Evolutionary conservation across 1,140 invertebrate genomes (phyloP), one percentile per base, ranked within the genome.

Genomic region (Nebria ingens): DNA sequence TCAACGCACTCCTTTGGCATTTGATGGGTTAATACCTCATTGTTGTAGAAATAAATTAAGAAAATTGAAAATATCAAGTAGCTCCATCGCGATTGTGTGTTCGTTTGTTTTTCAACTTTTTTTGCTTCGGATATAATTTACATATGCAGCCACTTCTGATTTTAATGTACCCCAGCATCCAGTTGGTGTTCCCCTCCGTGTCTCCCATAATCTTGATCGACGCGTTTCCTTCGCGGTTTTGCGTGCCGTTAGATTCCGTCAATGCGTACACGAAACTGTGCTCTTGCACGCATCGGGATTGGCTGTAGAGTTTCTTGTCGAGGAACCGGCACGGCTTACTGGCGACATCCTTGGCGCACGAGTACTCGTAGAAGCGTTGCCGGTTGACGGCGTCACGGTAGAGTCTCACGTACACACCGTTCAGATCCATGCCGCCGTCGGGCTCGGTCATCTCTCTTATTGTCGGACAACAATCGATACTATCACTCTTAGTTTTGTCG

Each of bases 241-340:
- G 67, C 19, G 49, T 51, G 2, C 57, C 57, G 17, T 23, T 19
- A 58, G 78, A 74, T 60, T 77, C 75, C 20, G 91, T 84, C 54
- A 92, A 77, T 12, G 89, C 90, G 70, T 92, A 93, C 0, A 84
- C 82, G 65, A 85, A 92, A n/a, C 85, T 86, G 70, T 85, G 88
- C 68, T 85, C 84, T 69, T 92, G 89, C 9, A 87, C 82, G 71
- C 90, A 93, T 62, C 77, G 74, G 2, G 88, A 89, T 51, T 81
- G 78, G 58, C 80, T 80, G 64, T 77, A 77, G 20, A 86, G 72
- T 53, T 80, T 77, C 12, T 78, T 75, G 68, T 89, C 83, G 56
- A 91, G 75, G 71, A 87, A 91, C 29, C 81, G 71, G 67, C 89
- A 92, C 0, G 85, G 86, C 62, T 81, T 80, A 62, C 84, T 79